These are phyloP conservation scores for Saturnia pavonia DNA, from an alignment of 2,888 invertebrate genomes.

Conservation along the genomic window DNA sequence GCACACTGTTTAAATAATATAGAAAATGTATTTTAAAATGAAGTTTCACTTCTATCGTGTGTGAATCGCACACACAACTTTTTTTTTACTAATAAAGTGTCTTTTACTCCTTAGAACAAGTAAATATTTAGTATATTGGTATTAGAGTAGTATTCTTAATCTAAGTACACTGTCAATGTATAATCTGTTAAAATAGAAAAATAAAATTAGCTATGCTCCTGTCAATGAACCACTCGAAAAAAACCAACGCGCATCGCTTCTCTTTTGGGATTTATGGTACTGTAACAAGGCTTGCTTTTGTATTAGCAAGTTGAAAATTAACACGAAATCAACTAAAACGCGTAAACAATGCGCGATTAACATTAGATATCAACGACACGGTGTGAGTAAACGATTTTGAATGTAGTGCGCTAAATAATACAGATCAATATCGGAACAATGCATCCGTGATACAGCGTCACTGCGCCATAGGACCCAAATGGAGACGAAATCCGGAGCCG, in stretches of 20 bases:
- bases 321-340: conserved; percentile 64
- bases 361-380: conserved; percentile 43
- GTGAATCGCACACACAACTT: no score
- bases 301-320: conserved; percentile 61
- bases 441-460: conserved; percentile 52
- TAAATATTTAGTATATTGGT: no score
- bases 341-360: conserved; percentile 72
- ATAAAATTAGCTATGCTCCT: conserved; percentile 50
- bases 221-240: conserved; percentile 74
- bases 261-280: conserved; percentile 82
- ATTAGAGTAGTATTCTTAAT: no score
- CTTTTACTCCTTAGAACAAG: no score
- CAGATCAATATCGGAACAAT: conserved; percentile 69
- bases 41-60: no score
- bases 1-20: no score
- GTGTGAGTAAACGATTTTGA: conserved; percentile 48
- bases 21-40: no score
- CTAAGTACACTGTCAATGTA: conserved; percentile 55
- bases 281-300: conserved; percentile 81
- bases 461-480: conserved; percentile 51
- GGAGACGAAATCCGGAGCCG: conserved; percentile 71
- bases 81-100: no score
- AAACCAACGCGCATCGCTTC: conserved; percentile 79
- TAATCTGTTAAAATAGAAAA: conserved; percentile 61
- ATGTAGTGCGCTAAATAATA: conserved; percentile 40